Percentiles rank a stretch among this genome's conserved stretches.
Evolutionary conservation across 1,140 invertebrate genomes (phyloP).

Genomic region (Solenopsis fugax): DNA sequence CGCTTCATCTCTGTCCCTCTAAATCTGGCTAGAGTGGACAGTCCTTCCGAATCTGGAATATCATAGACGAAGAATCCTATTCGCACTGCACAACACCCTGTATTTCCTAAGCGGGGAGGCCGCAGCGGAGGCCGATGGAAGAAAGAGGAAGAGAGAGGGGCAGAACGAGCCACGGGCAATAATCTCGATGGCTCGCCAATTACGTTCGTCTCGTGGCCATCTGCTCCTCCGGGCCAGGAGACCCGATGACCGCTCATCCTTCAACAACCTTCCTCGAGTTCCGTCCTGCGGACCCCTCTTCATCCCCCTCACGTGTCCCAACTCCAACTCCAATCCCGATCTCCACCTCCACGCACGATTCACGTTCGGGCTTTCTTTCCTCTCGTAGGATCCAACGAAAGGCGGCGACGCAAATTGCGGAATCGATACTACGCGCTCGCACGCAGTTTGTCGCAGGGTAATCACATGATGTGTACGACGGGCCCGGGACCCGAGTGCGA

Average conservation of each 20-base stretch:
- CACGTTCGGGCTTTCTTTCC: neutral
- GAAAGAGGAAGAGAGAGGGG: neutral
- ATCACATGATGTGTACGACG: constrained; percentile 51
- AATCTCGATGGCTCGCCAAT: constrained; percentile 82
- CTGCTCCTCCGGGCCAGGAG: constrained; percentile 78
- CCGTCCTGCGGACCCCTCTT: constrained; percentile 7
- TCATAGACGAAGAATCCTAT: constrained; percentile 47
- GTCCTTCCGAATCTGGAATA: constrained; percentile 57
- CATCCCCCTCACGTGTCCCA: constrained; percentile 1
- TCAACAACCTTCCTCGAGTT: constrained; percentile 68
- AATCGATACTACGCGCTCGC: constrained; percentile 50
- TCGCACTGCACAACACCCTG: neutral
- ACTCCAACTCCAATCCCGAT: constrained; percentile 1
- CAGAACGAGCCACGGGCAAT: constrained; percentile 77
- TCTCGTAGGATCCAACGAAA: neutral
- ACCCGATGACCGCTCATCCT: constrained; percentile 75
- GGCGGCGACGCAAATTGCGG: constrained; percentile 45
- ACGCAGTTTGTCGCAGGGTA: constrained; percentile 70
- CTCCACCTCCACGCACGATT: constrained; percentile 40
- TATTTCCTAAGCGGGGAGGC: constrained; percentile 29
- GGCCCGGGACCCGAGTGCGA: constrained; percentile 37
- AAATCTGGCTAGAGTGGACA: constrained; percentile 30
- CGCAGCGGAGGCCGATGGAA: constrained; percentile 2
- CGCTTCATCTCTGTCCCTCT: constrained; percentile 5
- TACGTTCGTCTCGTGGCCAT: constrained; percentile 84